Base-by-base conservation (phyloP, 2,113 vertebrate species). In the Periophthalmus modestus region DNA sequence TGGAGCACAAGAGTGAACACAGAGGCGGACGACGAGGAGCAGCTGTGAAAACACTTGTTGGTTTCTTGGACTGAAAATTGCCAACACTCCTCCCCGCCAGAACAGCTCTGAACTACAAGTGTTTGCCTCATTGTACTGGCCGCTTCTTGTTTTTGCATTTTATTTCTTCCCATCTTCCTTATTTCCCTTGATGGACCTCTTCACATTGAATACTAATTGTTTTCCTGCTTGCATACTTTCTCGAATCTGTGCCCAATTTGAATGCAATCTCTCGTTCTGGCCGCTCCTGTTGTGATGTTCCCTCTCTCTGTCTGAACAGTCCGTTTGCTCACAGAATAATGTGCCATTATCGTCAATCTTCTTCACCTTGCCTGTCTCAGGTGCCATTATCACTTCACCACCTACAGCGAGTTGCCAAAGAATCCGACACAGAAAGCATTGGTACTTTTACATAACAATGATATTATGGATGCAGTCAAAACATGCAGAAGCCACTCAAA, bases 311-410 rank as follows among this genome's bases (percentile, higher is more conserved):
- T 69, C 58, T 16, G 16, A 69, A 67, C 66, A 48, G 52, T 74
- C 75, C 70, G 11, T 66, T 71, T 19, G 24, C 48, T 62, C 57
- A 18, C 28, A 46, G 80, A 74, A 71, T 74, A 47, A 36, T 33
- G 72, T 71, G 23, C 80, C 74, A 86, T 87, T 78, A 79, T 80
- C 80, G 83, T 85, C 82, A 71, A 79, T 88, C 85, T 86, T 80
- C 72, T 68, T 83, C 80, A 80, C 83, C 83, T 83, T 72, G 74
- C 66, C 70, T 71, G 85, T 75, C 80, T 65, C 28, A 0, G 39
- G 69, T 11, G 72, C 73, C 74, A 78, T 84, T 43, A 80, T 77
- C 62, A 11, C 70, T 79, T 68, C 69, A 21, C 67, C 69, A 83
- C 63, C 34, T 46, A 59, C 75, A 71, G 57, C 50, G 59, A 71